Conservation (phyloP, 1,140 invertebrate species). For the Microvelia longipes region DNA sequence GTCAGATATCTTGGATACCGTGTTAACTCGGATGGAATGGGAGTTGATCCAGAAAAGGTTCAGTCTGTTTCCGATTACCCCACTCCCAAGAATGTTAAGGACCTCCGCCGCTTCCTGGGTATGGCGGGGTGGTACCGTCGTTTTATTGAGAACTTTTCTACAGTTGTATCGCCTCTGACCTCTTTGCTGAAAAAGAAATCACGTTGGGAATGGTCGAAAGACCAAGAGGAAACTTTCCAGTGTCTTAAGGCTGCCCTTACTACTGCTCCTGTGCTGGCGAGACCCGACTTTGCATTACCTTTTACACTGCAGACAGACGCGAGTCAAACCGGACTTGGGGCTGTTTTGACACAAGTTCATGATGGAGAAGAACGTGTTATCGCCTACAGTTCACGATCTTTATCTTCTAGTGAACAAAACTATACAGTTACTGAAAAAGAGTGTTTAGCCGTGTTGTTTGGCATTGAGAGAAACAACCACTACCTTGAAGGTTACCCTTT, state of each 20-base stretch:
- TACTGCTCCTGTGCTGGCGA: conserved; percentile 8
- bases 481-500: conserved; percentile 30
- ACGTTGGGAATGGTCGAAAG: no score
- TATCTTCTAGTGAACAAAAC: conserved; percentile 25
- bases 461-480: conserved; percentile 24
- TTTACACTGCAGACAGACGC: conserved; percentile 22
- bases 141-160: conserved; percentile 28
- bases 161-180: conserved; percentile 24
- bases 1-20: conserved; percentile 28
- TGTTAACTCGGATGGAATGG: conserved; percentile 25
- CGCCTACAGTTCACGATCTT: conserved; percentile 24
- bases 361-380: conserved; percentile 23
- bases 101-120: conserved; percentile 19
- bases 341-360: background rate
- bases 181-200: no score
- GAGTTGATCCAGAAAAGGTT: conserved; percentile 27
- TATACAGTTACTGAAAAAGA: conserved; percentile 30
- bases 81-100: conserved; percentile 15
- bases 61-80: conserved; percentile 24
- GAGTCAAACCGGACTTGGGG: conserved; percentile 20
- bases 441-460: conserved; percentile 28
- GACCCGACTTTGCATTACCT: conserved; percentile 16
- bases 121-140: conserved; percentile 26
- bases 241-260: conserved; percentile 21
- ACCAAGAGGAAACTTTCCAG: no score